Evolutionary conservation across 2,888 invertebrate species (phyloP).

Genomic region (Taenaris catops): DNA sequence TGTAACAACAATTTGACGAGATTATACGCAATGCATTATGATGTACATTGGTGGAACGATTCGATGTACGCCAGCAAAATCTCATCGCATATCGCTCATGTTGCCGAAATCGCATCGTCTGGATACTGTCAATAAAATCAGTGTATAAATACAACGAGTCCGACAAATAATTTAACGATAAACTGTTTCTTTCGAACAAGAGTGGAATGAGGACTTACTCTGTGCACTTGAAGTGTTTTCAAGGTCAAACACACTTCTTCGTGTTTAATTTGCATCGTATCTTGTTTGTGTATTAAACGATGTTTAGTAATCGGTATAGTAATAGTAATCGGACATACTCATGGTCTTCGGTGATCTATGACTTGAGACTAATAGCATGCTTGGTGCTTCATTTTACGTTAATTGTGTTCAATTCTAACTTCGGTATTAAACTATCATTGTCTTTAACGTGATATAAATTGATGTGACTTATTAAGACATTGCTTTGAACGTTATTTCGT

Average conservation of each 20-base stretch:
- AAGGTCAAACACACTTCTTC: constrained; percentile 16
- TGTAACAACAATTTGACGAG: constrained; percentile 21
- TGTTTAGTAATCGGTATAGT: not conserved
- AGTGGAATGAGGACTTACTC: constrained; percentile 4
- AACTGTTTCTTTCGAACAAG: constrained; percentile 10
- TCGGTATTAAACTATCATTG: no score
- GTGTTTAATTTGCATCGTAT: not conserved
- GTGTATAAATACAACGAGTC: no score
- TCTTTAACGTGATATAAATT: no score
- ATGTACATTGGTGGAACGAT: constrained; percentile 16
- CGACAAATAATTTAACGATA: constrained; percentile 5
- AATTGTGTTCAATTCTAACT: no score
- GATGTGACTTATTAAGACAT: no score
- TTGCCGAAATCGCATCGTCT: constrained; percentile 31
- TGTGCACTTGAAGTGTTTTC: constrained; percentile 23
- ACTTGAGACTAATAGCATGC: no score
- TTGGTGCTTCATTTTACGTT: no score
- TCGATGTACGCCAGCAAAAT: constrained; percentile 21
- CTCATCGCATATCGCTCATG: constrained; percentile 25
- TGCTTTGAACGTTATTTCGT: no score
- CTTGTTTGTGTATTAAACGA: constrained; percentile 16
- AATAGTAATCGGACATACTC: no score
- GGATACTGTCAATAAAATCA: constrained; percentile 27
- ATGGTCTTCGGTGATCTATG: no score
- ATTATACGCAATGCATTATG: constrained; percentile 12